These are phyloP conservation scores for Struthio camelus DNA, from an alignment of 2,113 vertebrate species.

Conservation along the genomic window DNA sequence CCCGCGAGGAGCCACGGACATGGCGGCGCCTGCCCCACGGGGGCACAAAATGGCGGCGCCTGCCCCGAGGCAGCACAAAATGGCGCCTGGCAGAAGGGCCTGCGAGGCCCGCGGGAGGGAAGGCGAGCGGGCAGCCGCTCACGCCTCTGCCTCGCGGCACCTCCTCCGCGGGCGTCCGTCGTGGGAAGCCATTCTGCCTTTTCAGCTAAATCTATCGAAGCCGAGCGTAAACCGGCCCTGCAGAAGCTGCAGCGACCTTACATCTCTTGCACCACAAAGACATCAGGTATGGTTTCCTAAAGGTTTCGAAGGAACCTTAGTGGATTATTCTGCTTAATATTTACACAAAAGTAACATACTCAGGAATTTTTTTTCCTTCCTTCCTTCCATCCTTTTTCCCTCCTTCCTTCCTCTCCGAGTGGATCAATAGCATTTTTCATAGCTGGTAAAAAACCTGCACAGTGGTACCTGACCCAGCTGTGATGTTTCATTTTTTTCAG, in stretches of 20 bases:
- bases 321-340: neutral
- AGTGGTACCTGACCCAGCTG: neutral
- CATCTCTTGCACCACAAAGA: neutral
- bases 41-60: no score
- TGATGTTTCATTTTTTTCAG: neutral
- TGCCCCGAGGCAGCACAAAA: no score
- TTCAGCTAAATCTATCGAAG: neutral
- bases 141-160: no score
- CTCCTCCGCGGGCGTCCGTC: no score
- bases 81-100: no score
- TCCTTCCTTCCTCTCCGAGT: neutral
- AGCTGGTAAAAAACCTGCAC: neutral
- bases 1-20: no score
- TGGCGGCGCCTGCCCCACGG: no score
- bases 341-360: neutral
- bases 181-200: no score
- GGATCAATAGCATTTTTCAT: neutral
- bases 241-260: neutral
- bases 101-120: no score
- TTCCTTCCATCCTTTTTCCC: neutral
- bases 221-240: neutral
- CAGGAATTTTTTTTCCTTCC: neutral
- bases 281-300: neutral
- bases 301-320: neutral
- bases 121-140: no score